phyloP scores from a whole-genome alignment of 1,140 invertebrate species.

The Drosophila nigrodunni region DNA sequence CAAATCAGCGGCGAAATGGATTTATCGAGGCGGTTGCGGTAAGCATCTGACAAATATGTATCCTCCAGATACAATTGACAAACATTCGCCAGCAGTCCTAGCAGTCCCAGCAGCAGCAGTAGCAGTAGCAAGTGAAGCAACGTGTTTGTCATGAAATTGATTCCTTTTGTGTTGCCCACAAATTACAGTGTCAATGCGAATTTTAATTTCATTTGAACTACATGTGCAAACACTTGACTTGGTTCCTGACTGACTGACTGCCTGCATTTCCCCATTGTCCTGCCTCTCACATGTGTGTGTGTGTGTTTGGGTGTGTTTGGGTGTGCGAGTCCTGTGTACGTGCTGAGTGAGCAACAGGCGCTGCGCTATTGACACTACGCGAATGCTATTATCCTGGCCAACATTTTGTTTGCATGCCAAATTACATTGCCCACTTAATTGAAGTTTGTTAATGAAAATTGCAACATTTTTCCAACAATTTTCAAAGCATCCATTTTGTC shows the following conservation, averaged over 20 bases:
- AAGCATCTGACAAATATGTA: slow-evolving; percentile 81
- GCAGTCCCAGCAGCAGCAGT: slow-evolving; percentile 37
- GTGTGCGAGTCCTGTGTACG: slow-evolving; percentile 48
- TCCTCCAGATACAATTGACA: slow-evolving; percentile 48
- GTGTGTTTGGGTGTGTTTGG: slow-evolving; percentile 39
- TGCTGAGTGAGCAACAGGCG: slow-evolving; percentile 68
- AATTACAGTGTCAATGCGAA: slow-evolving; percentile 83
- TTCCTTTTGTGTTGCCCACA: slow-evolving; percentile 78
- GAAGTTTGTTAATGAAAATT: slow-evolving; percentile 82
- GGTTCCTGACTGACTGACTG: slow-evolving; percentile 39
- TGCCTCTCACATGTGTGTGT: slow-evolving; percentile 32
- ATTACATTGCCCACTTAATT: slow-evolving; percentile 81
- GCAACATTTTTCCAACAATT: slow-evolving; percentile 65
- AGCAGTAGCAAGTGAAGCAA: slow-evolving; percentile 1
- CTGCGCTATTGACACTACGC: slow-evolving; percentile 60
- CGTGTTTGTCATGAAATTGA: slow-evolving; percentile 73
- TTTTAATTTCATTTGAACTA: slow-evolving; percentile 84
- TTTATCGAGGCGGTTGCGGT: slow-evolving; percentile 84
- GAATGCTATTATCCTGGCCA: slow-evolving; percentile 73
- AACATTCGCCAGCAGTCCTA: slow-evolving; percentile 21
- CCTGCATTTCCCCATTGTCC: slow-evolving; percentile 24
- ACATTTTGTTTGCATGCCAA: slow-evolving; percentile 80
- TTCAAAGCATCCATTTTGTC: slow-evolving; percentile 28
- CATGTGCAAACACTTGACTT: slow-evolving; percentile 77
- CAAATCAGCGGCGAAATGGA: slow-evolving; percentile 75